phyloP scores from a whole-genome alignment of 2,888 invertebrate species.

The Lasius fuliginosus region DNA sequence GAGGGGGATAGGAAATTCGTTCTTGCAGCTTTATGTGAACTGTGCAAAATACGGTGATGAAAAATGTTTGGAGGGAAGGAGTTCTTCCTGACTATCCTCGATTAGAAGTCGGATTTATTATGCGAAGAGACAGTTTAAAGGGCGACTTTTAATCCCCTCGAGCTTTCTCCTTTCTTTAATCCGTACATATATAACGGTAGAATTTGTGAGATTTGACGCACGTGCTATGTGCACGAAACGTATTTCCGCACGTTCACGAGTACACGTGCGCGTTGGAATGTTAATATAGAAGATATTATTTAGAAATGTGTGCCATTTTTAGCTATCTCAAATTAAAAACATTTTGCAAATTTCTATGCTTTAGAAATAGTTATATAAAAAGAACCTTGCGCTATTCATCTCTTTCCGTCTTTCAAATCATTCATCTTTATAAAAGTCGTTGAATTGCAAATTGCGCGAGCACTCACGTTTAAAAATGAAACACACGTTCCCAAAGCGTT shows the following conservation, averaged over 20 bases:
- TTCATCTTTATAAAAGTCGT: constrained; percentile 27
- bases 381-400: constrained; percentile 17
- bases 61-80: constrained; percentile 33
- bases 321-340: neutral
- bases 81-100: constrained; percentile 55
- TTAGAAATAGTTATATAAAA: constrained; percentile 11
- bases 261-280: neutral
- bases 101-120: constrained; percentile 61
- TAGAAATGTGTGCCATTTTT: neutral
- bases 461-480: constrained; percentile 11
- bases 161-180: constrained; percentile 28
- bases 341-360: neutral
- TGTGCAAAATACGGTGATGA: constrained; percentile 49
- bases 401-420: constrained; percentile 1
- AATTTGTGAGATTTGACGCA: constrained; percentile 12
- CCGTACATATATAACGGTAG: constrained; percentile 12
- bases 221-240: neutral
- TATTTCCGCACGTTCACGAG: neutral
- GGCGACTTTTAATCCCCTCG: constrained; percentile 48
- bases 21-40: constrained; percentile 45
- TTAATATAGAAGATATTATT: constrained; percentile 16
- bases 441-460: constrained; percentile 14
- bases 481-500: neutral
- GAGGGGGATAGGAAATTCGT: constrained; percentile 34
- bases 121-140: constrained; percentile 40